Base-by-base conservation (phyloP, 2,797 vertebrate species). In the Fratercula arctica region DNA sequence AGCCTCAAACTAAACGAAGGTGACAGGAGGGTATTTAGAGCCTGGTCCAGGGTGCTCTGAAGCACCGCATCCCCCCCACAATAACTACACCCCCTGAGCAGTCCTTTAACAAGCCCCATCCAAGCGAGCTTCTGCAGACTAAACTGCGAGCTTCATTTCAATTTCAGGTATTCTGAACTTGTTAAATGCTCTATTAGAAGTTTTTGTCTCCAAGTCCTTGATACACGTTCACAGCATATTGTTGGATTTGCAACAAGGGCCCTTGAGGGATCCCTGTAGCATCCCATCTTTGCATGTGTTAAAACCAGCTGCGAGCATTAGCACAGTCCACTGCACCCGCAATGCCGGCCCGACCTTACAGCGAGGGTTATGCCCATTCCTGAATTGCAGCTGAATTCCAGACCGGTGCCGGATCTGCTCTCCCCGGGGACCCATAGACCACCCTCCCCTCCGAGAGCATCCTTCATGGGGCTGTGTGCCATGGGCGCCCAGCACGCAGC, bases 201-300 rank as follows among this genome's bases (percentile, higher is more conserved):
- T 50, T 91, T 89, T 68, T 26, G 35, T 43, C 80, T 64, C 54
- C 33, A 56, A 54, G 74, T 41, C 46, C 41, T 54, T 19, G 20
- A 29, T 39, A 29, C 7, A 51, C 0, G 21, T 41, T 70, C 72
- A 20, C 8, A 83, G 72, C 35, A 50, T 19, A 87, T 23, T 87
- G 90, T 14, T 79, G 68, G 48, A 76, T 90, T 87, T 74, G 53
- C 84, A 68, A 5, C 1, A 6, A 74, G 31, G 56, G 68, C 74
- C 78, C 78, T 93, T 63, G 74, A 85, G 90, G 66, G 70, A 74
- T 91, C 78, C 76, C 82, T 53, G 21, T 33, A 53, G 41, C 57
- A 64, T 85, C 45, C 50, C 89, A 10, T 85, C 69, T 77, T 59
- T 33, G 51, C 59, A 37, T 48, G 81, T 56, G 85, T 37, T 66